phyloP scores from a whole-genome alignment of 2,888 invertebrate genomes.

The Arctia plantaginis region DNA sequence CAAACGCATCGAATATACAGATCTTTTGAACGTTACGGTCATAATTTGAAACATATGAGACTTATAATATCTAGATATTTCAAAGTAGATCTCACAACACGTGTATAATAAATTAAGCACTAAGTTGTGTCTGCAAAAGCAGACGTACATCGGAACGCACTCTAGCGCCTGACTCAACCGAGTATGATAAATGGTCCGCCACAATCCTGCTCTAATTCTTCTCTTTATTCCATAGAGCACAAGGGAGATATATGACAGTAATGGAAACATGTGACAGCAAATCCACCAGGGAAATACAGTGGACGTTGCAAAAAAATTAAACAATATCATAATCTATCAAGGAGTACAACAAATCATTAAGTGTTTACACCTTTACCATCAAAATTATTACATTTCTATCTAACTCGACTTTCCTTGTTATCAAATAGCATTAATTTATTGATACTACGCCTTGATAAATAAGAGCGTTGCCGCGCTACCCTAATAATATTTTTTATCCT shows the following conservation, averaged over 20 bases:
- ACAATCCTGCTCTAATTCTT: constrained; percentile 69
- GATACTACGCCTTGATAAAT: constrained; percentile 56
- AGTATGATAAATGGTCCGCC: constrained; percentile 80
- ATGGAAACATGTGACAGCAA: constrained; percentile 72
- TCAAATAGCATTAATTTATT: constrained; percentile 59
- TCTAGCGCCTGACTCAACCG: constrained; percentile 70
- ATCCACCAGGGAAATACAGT: constrained; percentile 63
- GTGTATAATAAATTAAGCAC: constrained; percentile 76
- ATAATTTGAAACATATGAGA: constrained; percentile 44
- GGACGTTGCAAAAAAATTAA: constrained; percentile 48
- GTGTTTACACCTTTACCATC: constrained; percentile 17
- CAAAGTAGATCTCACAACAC: constrained; percentile 59
- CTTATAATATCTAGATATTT: constrained; percentile 58
- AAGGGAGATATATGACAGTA: constrained; percentile 73
- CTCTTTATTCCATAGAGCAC: constrained; percentile 65
- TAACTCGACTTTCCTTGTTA: constrained; percentile 37
- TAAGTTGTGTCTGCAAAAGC: constrained; percentile 53
- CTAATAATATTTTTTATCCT: constrained; percentile 53
- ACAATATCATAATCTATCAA: constrained; percentile 26
- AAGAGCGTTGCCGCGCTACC: constrained; percentile 41
- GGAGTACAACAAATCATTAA: constrained; percentile 33
- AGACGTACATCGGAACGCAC: constrained; percentile 81
- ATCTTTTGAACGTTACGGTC: constrained; percentile 37
- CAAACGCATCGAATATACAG: constrained; percentile 15
- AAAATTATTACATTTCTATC: constrained; percentile 33